Base-by-base conservation (phyloP, 2,888 invertebrate genomes). In the Drosophila buzzatii region DNA sequence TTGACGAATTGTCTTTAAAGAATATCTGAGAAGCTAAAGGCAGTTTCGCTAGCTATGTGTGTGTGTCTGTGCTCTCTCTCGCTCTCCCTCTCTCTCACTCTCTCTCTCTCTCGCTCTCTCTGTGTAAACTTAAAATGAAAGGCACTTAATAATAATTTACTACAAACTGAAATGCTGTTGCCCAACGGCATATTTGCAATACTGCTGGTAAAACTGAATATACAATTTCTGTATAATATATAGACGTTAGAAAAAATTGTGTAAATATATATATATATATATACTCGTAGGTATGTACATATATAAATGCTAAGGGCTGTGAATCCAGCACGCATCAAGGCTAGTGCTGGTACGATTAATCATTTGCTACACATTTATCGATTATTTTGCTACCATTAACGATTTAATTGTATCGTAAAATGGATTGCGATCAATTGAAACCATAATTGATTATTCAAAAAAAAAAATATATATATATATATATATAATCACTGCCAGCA, bases 121-220 rank as follows among this genome's bases (percentile, higher is more conserved):
- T 27, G 4, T 27, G 49, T 39, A 10, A 79, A 78, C 72, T 78
- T 72, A 33, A 74, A 82, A 81, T 75, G 73, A 79, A 83, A 81
- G 79, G 70, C 85, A 75, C 81, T 85, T 85, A 75, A 83, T 85
- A 83, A 85, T 79, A 81, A 83, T 87, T 81, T 85, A 62, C 64
- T 62, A 51, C 59, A 71, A 72, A 77, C 41, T 33, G 57, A 68
- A 65, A 69, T 49, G 65, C 42, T 27, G 52, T 57, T 37, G 55
- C 31, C 66, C 73, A 58, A 39, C 53, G 64, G 57, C 63, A 57
- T 76, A 14, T 18, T 23, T 41, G n/a, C 14, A 20, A 52, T 4
- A 20, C 16, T 16, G 27, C 16, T 31, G 3, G 5, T 31, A n/a
- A n/a, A 49, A n/a, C 27, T n/a, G 9, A 12, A 18, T 18, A 12